Base-by-base conservation (phyloP, 2,888 invertebrate genomes). In the Acleris emargana region DNA sequence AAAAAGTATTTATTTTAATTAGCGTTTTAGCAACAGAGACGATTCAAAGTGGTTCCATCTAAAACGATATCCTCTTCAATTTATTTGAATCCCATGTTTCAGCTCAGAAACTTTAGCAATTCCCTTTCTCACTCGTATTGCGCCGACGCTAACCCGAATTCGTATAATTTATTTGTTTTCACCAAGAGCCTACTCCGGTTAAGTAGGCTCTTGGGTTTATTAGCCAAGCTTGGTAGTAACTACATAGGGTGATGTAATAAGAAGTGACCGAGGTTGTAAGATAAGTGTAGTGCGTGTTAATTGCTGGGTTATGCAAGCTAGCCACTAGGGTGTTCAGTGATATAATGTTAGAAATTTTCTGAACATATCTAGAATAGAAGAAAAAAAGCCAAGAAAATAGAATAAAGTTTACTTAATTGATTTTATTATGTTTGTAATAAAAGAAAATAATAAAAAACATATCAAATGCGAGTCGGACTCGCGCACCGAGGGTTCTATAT, bases 91-190 rank as follows among this genome's bases (percentile, higher is more conserved):
- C n/a, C 60, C 43, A 61, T 60, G 60, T 57, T 57, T 51, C 25
- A 55, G 55, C 55, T 50, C 22, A 7, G 20, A 60, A 59, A 66
- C 66, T 66, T 66, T 13, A 57, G 66, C 57, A 18, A 61, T 61
- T 52, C 57, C 43, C 57, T 53, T 58, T 58, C 58, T 28, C 57
- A 45, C 25, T 60, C 51, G 54, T 22, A 22, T 43, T 25, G 45
- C 55, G 47, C 45, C 60, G 47, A 60, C 55, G 45, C 57, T 52
- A 66, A 61, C 66, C 66, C 55, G 61, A 61, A 66, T 64, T 61
- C 66, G 57, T 66, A 61, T 66, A 66, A 66, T 61, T 66, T 66
- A 66, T 66, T 61, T 66, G 61, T 61, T 66, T 66, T 66, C 57
- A 38, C 59, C 55, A 66, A 61, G 61, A 61, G 66, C 66, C 60